Percentiles rank a stretch among this genome's conserved stretches.
Evolutionary conservation across 2,888 invertebrate species (phyloP).

Genomic region (Balanococcus diminutus): DNA sequence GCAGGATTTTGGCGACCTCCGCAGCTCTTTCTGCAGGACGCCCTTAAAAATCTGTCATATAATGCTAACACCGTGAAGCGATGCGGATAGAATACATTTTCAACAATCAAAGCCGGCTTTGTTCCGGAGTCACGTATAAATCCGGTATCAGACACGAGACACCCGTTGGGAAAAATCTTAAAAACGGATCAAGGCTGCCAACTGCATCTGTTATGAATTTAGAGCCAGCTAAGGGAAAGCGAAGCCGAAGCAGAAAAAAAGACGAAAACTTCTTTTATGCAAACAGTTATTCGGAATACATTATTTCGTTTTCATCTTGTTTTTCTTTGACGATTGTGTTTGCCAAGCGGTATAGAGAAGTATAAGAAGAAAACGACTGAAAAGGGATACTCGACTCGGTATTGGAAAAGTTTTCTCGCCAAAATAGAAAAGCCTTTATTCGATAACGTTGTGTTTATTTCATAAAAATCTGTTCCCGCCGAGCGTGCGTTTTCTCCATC

Average conservation of each 20-base stretch:
- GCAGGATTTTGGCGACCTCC: not conserved
- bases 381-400: conserved; percentile 26
- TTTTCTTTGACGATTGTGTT: conserved; percentile 35
- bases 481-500: not conserved
- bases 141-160: conserved; percentile 48
- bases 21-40: not conserved
- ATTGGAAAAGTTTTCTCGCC: conserved; percentile 35
- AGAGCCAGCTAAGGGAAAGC: not conserved
- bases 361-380: not conserved
- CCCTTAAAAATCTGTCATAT: conserved; percentile 48
- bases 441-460: conserved; percentile 38
- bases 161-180: conserved; percentile 50
- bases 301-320: conserved; percentile 44
- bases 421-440: conserved; percentile 31
- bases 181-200: conserved; percentile 51
- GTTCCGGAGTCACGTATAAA: conserved; percentile 50
- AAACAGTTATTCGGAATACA: conserved; percentile 48
- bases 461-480: conserved; percentile 21
- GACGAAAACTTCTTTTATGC: conserved; percentile 31
- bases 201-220: conserved; percentile 51
- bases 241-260: not conserved
- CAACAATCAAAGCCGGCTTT: conserved; percentile 51
- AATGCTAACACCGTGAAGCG: conserved; percentile 45
- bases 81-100: conserved; percentile 49
- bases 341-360: not conserved